phyloP scores from a whole-genome alignment of 2,888 invertebrate species.

The Lithophane leautieri region DNA sequence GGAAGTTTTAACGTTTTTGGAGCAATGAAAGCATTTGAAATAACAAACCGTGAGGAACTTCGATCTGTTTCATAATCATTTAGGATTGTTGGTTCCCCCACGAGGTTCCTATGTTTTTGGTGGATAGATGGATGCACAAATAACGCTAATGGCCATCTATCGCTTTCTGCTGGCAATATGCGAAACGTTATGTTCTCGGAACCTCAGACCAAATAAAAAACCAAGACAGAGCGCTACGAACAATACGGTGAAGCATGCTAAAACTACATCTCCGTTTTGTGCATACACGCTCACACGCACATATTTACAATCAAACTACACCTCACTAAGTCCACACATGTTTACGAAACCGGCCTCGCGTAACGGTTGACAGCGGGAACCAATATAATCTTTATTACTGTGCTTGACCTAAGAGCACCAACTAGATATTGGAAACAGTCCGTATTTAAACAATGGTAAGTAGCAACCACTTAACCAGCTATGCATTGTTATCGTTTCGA shows the following conservation, averaged over 20 bases:
- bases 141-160: background rate
- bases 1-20: conserved; percentile 13
- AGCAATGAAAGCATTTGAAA: conserved; percentile 23
- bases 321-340: no score
- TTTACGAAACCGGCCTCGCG: no score
- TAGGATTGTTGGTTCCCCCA: conserved; percentile 6
- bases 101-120: background rate
- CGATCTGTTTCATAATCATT: conserved; percentile 11
- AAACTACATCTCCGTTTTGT: no score
- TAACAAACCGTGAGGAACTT: conserved; percentile 9
- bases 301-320: no score
- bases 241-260: no score
- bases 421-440: conserved; percentile 18
- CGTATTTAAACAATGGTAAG: conserved; percentile 27
- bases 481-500: conserved; percentile 42
- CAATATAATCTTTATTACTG: background rate
- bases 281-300: no score
- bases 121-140: background rate
- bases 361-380: no score
- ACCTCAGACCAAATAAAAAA: no score
- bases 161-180: background rate
- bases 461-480: conserved; percentile 8
- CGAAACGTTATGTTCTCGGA: background rate
- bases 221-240: no score
- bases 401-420: conserved; percentile 7